Conservation (phyloP, 2,888 invertebrate species). For the Cecidostiba fungosa region DNA sequence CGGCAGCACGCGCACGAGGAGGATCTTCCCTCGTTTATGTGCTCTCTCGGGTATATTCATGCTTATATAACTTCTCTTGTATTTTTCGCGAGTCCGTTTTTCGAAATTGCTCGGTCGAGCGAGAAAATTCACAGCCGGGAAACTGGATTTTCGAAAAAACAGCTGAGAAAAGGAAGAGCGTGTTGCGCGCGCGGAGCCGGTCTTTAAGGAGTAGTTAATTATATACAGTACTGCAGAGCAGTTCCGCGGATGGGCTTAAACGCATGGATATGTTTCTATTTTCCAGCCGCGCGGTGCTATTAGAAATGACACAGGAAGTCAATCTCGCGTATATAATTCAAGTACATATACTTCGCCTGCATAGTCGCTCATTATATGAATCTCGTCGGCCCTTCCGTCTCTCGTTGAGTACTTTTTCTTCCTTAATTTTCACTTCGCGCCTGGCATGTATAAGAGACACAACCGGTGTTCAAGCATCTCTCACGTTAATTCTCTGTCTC, state of each 20-base stretch:
- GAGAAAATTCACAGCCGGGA: not conserved
- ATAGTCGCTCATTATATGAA: conserved; percentile 27
- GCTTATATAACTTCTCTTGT: not conserved
- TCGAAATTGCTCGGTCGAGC: not conserved
- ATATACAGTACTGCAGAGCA: not conserved
- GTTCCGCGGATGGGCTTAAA: conserved; percentile 24
- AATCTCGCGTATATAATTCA: conserved; percentile 47
- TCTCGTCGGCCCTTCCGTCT: not conserved
- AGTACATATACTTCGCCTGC: not conserved
- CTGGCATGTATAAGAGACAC: not conserved
- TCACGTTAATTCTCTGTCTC: not conserved
- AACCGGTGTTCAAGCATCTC: not conserved
- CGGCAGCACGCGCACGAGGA: conserved; percentile 11
- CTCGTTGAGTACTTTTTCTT: conserved; percentile 1
- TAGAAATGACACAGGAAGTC: conserved; percentile 54
- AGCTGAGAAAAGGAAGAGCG: not conserved
- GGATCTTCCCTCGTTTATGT: conserved; percentile 8
- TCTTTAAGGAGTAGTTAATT: not conserved
- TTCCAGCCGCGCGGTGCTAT: not conserved
- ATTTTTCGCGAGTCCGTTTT: not conserved
- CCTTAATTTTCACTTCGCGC: conserved; percentile 22
- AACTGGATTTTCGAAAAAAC: conserved; percentile 18
- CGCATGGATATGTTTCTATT: conserved; percentile 12
- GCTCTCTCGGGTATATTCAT: not conserved
- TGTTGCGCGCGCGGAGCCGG: not conserved